Evolutionary conservation across 2,888 invertebrate species (phyloP).

Genomic region (Axea sp.): DNA sequence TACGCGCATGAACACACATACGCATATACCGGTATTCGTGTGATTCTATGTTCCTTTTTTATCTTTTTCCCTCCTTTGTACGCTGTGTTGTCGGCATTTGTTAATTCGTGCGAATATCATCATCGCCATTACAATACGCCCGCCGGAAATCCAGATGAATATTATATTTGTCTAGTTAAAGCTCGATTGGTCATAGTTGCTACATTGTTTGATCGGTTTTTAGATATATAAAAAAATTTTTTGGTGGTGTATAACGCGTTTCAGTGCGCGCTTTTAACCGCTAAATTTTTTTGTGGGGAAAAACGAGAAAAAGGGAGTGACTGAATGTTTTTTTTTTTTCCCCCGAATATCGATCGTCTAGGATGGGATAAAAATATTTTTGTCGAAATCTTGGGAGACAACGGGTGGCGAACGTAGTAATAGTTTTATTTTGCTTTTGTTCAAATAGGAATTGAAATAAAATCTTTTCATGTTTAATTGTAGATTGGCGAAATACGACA

Average conservation of each 20-base stretch:
- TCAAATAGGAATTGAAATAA: too few species aligned
- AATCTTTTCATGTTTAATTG: too few species aligned
- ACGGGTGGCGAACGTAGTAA: too few species aligned
- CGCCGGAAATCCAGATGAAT: constrained; percentile 43
- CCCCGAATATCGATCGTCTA: constrained; percentile 8
- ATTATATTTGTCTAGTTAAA: constrained; percentile 59
- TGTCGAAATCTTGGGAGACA: constrained; percentile 1
- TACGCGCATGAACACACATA: too few species aligned
- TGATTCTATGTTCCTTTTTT: constrained; percentile 47
- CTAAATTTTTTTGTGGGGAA: constrained; percentile 18
- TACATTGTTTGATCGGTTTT: constrained; percentile 47
- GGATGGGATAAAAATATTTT: neutral
- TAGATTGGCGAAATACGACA: too few species aligned
- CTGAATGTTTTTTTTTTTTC: constrained; percentile 14
- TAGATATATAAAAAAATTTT: too few species aligned
- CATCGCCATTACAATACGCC: constrained; percentile 55
- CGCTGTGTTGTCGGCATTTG: constrained; percentile 49
- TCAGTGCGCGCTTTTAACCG: constrained; percentile 23
- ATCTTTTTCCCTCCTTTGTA: constrained; percentile 47
- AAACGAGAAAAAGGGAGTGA: constrained; percentile 11
- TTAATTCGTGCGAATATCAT: constrained; percentile 60
- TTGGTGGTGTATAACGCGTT: too few species aligned
- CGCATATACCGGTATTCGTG: constrained; percentile 1
- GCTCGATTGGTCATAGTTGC: constrained; percentile 53
- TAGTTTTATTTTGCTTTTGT: too few species aligned